Conservation (phyloP, 2,113 vertebrate genomes). For the Pitta sordida region DNA sequence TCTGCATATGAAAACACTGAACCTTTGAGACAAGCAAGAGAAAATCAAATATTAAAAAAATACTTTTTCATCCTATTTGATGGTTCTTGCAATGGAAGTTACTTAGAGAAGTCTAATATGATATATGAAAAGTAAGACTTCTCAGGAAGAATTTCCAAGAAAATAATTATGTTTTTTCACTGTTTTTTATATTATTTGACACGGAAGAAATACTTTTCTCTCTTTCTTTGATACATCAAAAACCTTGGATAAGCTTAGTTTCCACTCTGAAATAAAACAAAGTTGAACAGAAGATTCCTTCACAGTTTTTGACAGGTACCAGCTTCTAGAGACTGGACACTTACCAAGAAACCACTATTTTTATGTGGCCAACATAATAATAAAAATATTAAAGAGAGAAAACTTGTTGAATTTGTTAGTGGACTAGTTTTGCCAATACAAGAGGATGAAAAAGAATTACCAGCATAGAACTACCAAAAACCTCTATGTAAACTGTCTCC, state of each 20-base stretch:
- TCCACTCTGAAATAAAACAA: not conserved
- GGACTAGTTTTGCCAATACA: not conserved
- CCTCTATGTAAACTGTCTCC: not conserved
- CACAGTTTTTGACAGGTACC: not conserved
- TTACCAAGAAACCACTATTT: not conserved
- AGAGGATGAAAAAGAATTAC: not conserved
- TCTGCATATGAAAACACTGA: not conserved
- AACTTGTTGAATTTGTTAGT: not conserved
- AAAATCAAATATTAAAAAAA: not conserved
- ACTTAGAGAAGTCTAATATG: not conserved
- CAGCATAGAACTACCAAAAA: not conserved
- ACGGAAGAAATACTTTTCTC: not conserved
- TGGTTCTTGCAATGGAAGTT: not conserved
- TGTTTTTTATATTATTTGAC: not conserved
- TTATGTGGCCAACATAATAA: not conserved
- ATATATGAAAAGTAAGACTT: not conserved
- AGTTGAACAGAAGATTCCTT: not conserved
- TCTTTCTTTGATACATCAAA: not conserved
- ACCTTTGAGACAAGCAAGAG: not conserved
- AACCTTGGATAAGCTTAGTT: not conserved
- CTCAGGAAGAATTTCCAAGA: not conserved
- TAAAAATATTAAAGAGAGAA: not conserved
- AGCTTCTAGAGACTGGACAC: not conserved
- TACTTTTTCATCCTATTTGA: accelerated
- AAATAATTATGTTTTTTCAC: not conserved